These are phyloP conservation scores for Torymus tubicola DNA, from an alignment of 2,888 invertebrate genomes.

Conservation along the genomic window DNA sequence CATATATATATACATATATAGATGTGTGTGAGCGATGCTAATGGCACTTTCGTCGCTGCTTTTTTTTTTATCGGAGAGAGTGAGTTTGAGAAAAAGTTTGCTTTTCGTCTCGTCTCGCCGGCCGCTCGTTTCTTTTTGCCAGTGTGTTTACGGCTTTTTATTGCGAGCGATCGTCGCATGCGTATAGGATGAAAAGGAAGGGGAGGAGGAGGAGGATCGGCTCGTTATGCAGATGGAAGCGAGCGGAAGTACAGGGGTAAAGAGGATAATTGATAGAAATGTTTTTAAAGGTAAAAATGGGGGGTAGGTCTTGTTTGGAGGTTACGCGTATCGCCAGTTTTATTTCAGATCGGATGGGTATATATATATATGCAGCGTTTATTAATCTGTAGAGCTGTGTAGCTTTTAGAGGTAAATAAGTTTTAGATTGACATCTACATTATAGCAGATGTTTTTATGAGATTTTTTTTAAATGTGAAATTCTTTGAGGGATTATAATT, in stretches of 20 bases:
- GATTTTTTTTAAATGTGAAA: no score
- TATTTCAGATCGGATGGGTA: no score
- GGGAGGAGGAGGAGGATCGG: neutral
- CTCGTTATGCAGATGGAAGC: neutral
- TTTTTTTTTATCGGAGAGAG: constrained; percentile 17
- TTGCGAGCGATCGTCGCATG: constrained; percentile 4
- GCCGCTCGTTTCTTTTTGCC: neutral
- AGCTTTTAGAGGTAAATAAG: no score
- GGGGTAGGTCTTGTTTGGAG: no score
- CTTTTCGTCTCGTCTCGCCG: constrained; percentile 15
- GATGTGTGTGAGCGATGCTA: constrained; percentile 33
- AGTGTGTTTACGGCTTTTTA: neutral
- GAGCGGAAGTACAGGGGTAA: neutral
- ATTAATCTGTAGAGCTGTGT: no score
- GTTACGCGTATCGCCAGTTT: no score
- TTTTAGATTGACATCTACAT: no score
- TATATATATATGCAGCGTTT: no score
- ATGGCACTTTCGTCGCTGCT: constrained; percentile 47
- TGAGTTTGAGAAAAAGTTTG: constrained; percentile 42
- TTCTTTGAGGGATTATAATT: no score
- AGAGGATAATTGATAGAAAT: neutral
- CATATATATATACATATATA: no score
- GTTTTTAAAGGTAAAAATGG: no score
- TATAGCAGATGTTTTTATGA: no score
- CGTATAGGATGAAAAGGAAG: neutral